These are phyloP conservation scores for Ctenopoma multispine DNA, from an alignment of 2,797 vertebrate genomes.

Conservation along the genomic window DNA sequence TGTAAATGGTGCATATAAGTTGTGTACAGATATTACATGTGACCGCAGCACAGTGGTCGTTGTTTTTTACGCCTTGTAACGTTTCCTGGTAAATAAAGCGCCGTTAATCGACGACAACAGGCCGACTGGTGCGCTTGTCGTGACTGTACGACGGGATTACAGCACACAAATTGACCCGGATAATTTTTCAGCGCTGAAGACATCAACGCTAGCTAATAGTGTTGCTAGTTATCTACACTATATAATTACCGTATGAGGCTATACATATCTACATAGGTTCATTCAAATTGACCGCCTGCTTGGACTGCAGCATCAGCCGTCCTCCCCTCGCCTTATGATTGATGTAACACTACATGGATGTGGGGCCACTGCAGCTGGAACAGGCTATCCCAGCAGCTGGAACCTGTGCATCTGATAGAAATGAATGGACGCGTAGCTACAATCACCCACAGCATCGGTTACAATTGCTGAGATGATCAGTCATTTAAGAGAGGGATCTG, in stretches of 20 bases:
- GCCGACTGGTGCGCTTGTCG: constrained; percentile 71
- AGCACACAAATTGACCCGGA: constrained; percentile 48
- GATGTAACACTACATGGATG: constrained; percentile 50
- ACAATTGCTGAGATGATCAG: background rate
- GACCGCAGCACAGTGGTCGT: background rate
- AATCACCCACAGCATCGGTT: background rate
- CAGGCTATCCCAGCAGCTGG: constrained; percentile 46
- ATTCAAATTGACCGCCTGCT: constrained; percentile 31
- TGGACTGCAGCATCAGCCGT: constrained; percentile 57
- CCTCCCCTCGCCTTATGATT: constrained; percentile 59
- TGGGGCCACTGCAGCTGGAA: constrained; percentile 68
- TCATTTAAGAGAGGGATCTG: background rate
- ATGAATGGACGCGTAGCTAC: constrained; percentile 21
- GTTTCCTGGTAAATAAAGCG: background rate
- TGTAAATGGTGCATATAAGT: constrained; percentile 62
- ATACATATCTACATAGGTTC: background rate
- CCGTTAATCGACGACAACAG: constrained; percentile 60
- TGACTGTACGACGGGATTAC: constrained; percentile 69
- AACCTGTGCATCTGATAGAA: constrained; percentile 6
- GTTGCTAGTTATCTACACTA: background rate
- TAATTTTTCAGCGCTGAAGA: constrained; percentile 1
- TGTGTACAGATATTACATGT: background rate
- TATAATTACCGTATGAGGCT: background rate
- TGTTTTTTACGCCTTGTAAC: background rate
- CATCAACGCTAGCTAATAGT: background rate